Conservation (phyloP, 1,140 invertebrate species). For the Eciton burchellii region DNA sequence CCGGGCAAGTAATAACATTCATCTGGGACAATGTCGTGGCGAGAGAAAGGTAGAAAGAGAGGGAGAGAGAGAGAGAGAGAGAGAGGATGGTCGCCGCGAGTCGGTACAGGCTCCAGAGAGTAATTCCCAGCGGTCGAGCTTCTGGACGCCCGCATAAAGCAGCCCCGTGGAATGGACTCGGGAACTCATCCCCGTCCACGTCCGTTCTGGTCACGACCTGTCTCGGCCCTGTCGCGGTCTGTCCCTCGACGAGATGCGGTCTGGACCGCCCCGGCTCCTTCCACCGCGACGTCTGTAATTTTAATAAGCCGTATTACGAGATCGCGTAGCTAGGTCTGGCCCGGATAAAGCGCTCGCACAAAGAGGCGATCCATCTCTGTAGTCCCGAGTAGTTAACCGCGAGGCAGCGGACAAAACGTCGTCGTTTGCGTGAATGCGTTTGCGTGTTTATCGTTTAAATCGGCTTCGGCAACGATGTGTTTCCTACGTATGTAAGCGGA, state of each 20-base stretch:
- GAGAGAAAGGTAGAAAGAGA: slow-evolving; percentile 18
- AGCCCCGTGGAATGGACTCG: slow-evolving; percentile 71
- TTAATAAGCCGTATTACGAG: slow-evolving; percentile 85
- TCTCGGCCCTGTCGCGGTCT: slow-evolving; percentile 77
- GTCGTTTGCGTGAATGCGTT: not conserved
- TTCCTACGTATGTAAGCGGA: not conserved
- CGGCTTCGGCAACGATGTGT: not conserved
- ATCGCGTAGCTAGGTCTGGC: slow-evolving; percentile 73
- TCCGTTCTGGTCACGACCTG: slow-evolving; percentile 66
- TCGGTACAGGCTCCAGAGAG: slow-evolving; percentile 71
- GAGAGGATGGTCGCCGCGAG: slow-evolving; percentile 68
- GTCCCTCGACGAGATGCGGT: slow-evolving; percentile 82
- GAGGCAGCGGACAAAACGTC: not conserved
- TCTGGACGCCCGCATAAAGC: slow-evolving; percentile 79
- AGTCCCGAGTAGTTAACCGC: not conserved
- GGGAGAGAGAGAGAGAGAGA: slow-evolving; percentile 12
- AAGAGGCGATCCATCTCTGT: slow-evolving; percentile 34
- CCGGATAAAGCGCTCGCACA: slow-evolving; percentile 48
- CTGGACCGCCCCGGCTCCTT: slow-evolving; percentile 39
- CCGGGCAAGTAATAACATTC: slow-evolving; percentile 83
- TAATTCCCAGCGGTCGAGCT: slow-evolving; percentile 83
- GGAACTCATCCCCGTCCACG: slow-evolving; percentile 59
- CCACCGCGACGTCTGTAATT: slow-evolving; percentile 79
- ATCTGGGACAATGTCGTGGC: slow-evolving; percentile 75
- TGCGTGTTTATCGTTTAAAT: not conserved